Evolutionary conservation across 1,140 invertebrate genomes (phyloP).

Genomic region (Drosophila micromelanica): DNA sequence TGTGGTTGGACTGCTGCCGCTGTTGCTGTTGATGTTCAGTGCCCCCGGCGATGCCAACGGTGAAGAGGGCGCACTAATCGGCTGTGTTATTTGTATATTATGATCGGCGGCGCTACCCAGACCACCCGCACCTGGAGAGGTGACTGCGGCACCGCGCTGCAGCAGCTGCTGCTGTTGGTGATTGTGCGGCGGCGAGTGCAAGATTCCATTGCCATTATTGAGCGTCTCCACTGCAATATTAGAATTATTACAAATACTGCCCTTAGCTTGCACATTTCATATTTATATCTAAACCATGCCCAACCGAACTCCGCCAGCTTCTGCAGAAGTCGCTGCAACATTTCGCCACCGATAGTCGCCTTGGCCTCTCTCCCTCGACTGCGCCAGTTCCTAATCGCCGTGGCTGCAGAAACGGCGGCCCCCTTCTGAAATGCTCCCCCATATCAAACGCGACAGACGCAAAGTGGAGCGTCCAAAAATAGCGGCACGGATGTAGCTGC

Average conservation of each 20-base stretch:
- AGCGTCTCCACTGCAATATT: constrained; percentile 87
- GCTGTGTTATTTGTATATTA: constrained; percentile 88
- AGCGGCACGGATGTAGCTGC: constrained; percentile 33
- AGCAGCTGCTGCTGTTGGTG: constrained; percentile 85
- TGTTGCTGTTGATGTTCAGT: constrained; percentile 58
- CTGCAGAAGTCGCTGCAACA: constrained; percentile 56
- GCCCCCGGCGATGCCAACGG: constrained; percentile 86
- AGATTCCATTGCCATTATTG: constrained; percentile 87
- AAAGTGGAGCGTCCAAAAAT: constrained; percentile 71
- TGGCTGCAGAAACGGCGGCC: constrained; percentile 9
- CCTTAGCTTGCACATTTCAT: neutral
- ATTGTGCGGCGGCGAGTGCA: constrained; percentile 86
- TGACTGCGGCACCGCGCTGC: constrained; percentile 44
- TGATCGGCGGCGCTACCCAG: constrained; percentile 79
- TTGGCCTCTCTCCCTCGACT: constrained; percentile 46
- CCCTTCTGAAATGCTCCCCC: constrained; percentile 44
- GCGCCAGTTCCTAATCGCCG: constrained; percentile 28
- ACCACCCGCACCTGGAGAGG: constrained; percentile 51
- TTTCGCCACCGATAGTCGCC: constrained; percentile 31
- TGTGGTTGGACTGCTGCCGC: constrained; percentile 60
- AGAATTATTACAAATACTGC: constrained; percentile 13
- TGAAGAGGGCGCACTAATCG: constrained; percentile 88
- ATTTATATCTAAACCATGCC: constrained; percentile 24
- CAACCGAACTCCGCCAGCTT: constrained; percentile 52
- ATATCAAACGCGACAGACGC: constrained; percentile 7